phyloP scores from a whole-genome alignment of 1,140 invertebrate species.

The Ericerus pela region DNA sequence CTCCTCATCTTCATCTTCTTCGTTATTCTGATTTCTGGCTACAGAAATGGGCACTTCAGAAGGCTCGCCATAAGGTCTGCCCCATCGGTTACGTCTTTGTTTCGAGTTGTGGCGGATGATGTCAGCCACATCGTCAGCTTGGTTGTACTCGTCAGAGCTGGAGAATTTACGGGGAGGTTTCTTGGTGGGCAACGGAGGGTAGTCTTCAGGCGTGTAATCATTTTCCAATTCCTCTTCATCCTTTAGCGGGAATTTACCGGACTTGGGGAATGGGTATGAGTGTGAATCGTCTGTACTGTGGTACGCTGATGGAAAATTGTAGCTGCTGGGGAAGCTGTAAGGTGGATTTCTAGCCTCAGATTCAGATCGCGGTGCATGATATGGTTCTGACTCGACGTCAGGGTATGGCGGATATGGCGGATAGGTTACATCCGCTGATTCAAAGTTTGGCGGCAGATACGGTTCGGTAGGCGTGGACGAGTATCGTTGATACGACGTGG shows the following conservation, averaged over 20 bases:
- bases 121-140: no score
- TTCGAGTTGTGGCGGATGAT: no score
- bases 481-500: background rate
- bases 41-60: background rate
- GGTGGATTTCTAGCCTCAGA: background rate
- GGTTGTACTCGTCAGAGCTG: no score
- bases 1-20: background rate
- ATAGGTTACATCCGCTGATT: background rate
- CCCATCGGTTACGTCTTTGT: background rate
- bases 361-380: background rate
- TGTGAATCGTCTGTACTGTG: no score
- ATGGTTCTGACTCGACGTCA: background rate
- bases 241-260: background rate
- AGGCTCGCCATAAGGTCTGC: background rate
- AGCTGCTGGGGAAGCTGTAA: background rate
- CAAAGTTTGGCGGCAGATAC: background rate
- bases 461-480: background rate
- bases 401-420: background rate
- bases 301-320: background rate
- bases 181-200: background rate
- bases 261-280: background rate
- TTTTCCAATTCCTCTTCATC: no score
- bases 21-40: background rate
- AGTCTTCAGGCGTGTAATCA: background rate
- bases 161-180: background rate